These are phyloP conservation scores for Notolepis coatsorum DNA, from an alignment of 2,797 vertebrate genomes.

Conservation along the genomic window DNA sequence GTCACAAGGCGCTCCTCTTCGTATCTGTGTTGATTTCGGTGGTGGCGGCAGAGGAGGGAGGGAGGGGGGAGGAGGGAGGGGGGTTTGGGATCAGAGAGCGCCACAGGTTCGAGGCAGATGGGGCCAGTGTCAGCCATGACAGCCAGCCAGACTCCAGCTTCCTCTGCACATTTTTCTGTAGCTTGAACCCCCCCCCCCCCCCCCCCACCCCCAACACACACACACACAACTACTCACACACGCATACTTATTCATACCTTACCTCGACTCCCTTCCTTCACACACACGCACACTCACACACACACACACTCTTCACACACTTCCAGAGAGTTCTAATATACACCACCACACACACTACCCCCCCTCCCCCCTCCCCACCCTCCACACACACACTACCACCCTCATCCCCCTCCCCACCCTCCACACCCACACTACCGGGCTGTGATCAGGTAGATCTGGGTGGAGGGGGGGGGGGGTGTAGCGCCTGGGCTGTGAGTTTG, in stretches of 20 bases:
- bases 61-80: slow-evolving; percentile 37
- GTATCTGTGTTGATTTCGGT: slow-evolving; percentile 87
- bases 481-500: slow-evolving; percentile 90
- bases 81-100: slow-evolving; percentile 87
- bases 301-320: slow-evolving; percentile 35
- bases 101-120: slow-evolving; percentile 99
- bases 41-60: slow-evolving; percentile 60
- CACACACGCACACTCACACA: slow-evolving; percentile 25
- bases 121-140: slow-evolving; percentile 95
- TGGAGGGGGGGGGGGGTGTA: slow-evolving; percentile 66
- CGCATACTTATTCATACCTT: slow-evolving; percentile 24
- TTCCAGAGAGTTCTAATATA: not conserved
- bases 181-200: slow-evolving; percentile 1
- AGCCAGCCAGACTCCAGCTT: slow-evolving; percentile 92
- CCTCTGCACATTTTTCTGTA: slow-evolving; percentile 85
- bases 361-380: not conserved
- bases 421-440: slow-evolving; percentile 43
- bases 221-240: slow-evolving; percentile 14
- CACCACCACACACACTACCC: not conserved
- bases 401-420: not conserved
- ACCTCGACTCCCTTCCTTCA: too few species aligned
- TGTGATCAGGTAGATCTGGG: slow-evolving; percentile 98
- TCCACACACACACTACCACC: slow-evolving; percentile 1
- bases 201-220: slow-evolving; percentile 12
- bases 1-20: too few species aligned